Base-by-base conservation (phyloP, 2,888 invertebrate genomes). In the Minunthozetes semirufus region DNA sequence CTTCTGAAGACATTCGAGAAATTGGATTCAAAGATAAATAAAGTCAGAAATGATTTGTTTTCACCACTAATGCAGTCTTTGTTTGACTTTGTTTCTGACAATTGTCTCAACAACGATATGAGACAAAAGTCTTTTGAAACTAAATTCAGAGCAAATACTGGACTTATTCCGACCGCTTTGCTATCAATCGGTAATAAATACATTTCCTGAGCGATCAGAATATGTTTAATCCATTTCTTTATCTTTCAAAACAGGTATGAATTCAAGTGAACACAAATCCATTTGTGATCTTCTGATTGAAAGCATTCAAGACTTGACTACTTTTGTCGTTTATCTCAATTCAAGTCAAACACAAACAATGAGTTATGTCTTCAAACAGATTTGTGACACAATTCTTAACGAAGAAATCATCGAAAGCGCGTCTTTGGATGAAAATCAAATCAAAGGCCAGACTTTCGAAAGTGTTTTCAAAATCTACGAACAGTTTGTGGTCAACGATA, bases 1-100 rank as follows among this genome's bases (percentile, higher is more conserved):
- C 4, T 70, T 19, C 8, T 25, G 6, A 25, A 70, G 22, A 19
- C 13, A 13, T 70, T 46, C 13, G 8, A 25, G 2, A 48, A 25
- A 48, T 42, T 70, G 0, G 48, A 70, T 15, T 13, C 22, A 70
- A 46, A 70, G 22, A 48, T 70, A 22, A 25, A 6, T 25, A 48
- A 46, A 48, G 27, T 70, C 8, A 70, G 19, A 70, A 17, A 15
- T 25, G n/a, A 15, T 27, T 25, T 48, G 48, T 70, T 48, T 25
- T 46, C 70, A 25, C 42, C 46, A 46, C 48, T 70, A 25, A 70
- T 70, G 46, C 42, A 70, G 22, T 70, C 70, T 8, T 70, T 70
- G 27, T 70, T 38, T 38, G 15, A 22, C 19, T 70, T 70, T 70
- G 48, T 70, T 4, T 48, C 48, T 6, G 17, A 70, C 0, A 70